phyloP scores from a whole-genome alignment of 1,140 invertebrate species.

The Wasmannia auropunctata region DNA sequence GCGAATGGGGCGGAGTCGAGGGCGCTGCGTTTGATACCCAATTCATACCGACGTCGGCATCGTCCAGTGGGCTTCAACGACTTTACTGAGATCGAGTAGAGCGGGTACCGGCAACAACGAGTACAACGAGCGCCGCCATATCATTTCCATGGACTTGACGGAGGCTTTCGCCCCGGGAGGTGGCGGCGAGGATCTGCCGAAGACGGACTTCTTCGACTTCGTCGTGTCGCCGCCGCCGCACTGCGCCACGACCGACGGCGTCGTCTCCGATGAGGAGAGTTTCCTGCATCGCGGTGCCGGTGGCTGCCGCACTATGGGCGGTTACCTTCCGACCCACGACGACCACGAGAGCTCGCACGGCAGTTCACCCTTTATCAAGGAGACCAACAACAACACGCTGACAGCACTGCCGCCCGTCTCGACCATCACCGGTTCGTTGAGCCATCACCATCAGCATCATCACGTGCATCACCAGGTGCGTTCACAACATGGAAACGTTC shows the following conservation, averaged over 20 bases:
- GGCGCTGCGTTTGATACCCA: slow-evolving; percentile 11
- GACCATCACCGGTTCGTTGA: slow-evolving; percentile 82
- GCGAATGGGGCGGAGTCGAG: slow-evolving; percentile 67
- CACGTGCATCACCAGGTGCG: slow-evolving; percentile 72
- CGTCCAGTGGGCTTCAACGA: background rate
- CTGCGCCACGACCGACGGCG: slow-evolving; percentile 84
- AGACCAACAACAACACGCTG: slow-evolving; percentile 89
- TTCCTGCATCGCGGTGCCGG: slow-evolving; percentile 77
- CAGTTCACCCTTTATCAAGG: slow-evolving; percentile 85
- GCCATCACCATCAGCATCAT: slow-evolving; percentile 82
- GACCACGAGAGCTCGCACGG: slow-evolving; percentile 75
- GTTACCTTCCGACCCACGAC: slow-evolving; percentile 76
- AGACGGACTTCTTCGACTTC: slow-evolving; percentile 95
- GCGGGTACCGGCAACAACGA: background rate
- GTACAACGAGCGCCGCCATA: slow-evolving; percentile 29
- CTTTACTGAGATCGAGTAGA: background rate
- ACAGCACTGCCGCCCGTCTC: slow-evolving; percentile 82
- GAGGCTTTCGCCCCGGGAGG: slow-evolving; percentile 88
- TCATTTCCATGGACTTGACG: slow-evolving; percentile 89
- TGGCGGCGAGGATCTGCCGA: slow-evolving; percentile 88
- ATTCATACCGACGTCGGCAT: background rate
- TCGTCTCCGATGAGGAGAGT: slow-evolving; percentile 81
- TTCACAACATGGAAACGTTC: slow-evolving; percentile 71
- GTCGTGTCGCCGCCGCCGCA: slow-evolving; percentile 91
- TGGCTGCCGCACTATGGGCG: slow-evolving; percentile 74